Percentiles rank a stretch among this genome's conserved stretches.
phyloP scores from a whole-genome alignment of 2,888 invertebrate genomes.

The Cheiracanthium punctorium region DNA sequence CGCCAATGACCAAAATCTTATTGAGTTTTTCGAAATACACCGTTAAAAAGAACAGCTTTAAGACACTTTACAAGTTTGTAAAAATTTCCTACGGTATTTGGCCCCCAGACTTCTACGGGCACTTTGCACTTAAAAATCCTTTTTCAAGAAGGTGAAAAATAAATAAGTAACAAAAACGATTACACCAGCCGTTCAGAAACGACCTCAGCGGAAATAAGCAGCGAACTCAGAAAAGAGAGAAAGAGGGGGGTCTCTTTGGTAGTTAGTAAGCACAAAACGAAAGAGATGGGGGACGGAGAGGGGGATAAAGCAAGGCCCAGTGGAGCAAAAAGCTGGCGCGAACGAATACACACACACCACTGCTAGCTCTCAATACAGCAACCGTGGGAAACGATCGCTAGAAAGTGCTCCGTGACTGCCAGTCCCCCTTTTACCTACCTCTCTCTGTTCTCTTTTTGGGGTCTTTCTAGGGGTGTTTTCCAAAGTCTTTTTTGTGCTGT shows the following conservation, averaged over 20 bases:
- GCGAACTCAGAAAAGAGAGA: not conserved
- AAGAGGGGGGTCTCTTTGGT: conserved; percentile 19
- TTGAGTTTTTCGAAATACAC: too few relatives aligned
- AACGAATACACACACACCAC: conserved; percentile 42
- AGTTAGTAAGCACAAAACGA: too few relatives aligned
- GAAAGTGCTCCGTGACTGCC: conserved; percentile 18
- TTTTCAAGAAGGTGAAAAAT: not conserved
- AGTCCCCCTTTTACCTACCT: not conserved
- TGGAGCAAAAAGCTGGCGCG: conserved; percentile 45
- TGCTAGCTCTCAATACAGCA: conserved; percentile 44
- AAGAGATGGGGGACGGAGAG: not conserved
- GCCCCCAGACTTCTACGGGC: too few relatives aligned
- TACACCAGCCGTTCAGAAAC: not conserved
- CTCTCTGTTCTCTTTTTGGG: not conserved
- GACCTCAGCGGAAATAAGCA: conserved; percentile 54
- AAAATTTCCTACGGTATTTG: too few relatives aligned
- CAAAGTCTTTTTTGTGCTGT: not conserved
- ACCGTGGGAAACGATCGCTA: conserved; percentile 59
- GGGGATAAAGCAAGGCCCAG: not conserved
- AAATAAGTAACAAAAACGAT: not conserved
- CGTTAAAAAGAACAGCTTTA: too few relatives aligned
- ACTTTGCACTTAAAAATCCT: not conserved
- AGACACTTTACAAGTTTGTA: too few relatives aligned
- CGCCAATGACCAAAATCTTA: too few relatives aligned
- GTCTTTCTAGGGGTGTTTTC: not conserved